Conservation (phyloP, 2,888 invertebrate genomes). For the Dolichopus griseipennis region DNA sequence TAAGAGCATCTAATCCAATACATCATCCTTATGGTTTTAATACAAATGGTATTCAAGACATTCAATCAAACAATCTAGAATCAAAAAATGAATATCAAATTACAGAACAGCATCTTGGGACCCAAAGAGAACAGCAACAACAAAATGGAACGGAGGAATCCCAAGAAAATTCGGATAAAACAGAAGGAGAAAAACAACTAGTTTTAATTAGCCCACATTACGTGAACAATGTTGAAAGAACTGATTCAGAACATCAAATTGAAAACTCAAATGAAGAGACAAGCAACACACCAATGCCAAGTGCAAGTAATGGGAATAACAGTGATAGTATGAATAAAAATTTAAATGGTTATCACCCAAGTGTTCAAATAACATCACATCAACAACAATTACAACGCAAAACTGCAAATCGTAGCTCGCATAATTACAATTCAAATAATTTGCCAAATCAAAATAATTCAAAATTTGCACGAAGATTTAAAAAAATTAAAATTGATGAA, state of each 20-base stretch:
- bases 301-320: not conserved
- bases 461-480: not conserved
- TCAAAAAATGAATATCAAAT: not conserved
- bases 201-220: not conserved
- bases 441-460: not conserved
- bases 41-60: not conserved
- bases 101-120: not conserved
- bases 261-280: not conserved
- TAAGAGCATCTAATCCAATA: not conserved
- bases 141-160: not conserved
- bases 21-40: not conserved
- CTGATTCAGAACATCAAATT: not conserved
- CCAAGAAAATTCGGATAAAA: not conserved
- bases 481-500: constrained; percentile 3
- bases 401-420: not conserved
- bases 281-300: not conserved
- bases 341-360: not conserved
- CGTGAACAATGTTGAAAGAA: not conserved
- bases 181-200: not conserved
- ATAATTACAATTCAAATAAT: not conserved
- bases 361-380: not conserved
- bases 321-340: not conserved
- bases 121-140: not conserved
- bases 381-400: not conserved
- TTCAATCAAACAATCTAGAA: not conserved